Evolutionary conservation across 2,113 vertebrate species (phyloP), one percentile per base, ranked within the genome.

Genomic region (Baryphthengus martii): DNA sequence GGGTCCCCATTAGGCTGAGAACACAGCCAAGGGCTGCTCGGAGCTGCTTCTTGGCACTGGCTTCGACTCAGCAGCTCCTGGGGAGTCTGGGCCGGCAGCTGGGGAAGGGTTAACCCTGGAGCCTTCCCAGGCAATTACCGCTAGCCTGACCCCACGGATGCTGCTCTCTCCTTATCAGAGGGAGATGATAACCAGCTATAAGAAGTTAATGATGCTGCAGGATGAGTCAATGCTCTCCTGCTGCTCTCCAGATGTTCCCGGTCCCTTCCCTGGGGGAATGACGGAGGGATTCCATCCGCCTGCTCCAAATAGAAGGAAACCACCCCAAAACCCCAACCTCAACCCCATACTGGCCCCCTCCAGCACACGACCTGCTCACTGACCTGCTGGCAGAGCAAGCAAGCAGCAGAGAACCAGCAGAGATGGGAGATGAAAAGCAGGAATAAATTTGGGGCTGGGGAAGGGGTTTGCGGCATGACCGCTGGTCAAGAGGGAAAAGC

Each of bases 181-280:
- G 71, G 93, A 95, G 95, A 95, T 95, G 95, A 95, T 92, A 97
- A 95, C 95, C 96, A 95, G 94, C 95, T 91, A 90, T 95, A 95
- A 96, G 96, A 97, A 96, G 95, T 96, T 97, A 97, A 97, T 95
- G 96, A 97, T 95, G 96, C 96, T 97, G 96, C 94, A 96, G 96
- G 78, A 93, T 97, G 96, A 97, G 83, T 97, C 96, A 95, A 52
- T 24, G 90, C 81, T 95, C 93, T 95, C 96, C 96, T 9, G 40
- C 90, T 86, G 92, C 88, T 97, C 90, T 96, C 95, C 96, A 96
- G 96, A 95, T 97, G 95, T 95, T 97, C 42, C 78, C 13, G 3
- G 3, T 80, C 67, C 65, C 88, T 88, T 94, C 67, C 94, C 50
- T 15, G 2, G 47, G 73, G 79, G 82, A 96, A 92, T 62, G 94